Evolutionary conservation across 2,113 vertebrate genomes (phyloP).

Genomic region (Lophochroa leadbeateri): DNA sequence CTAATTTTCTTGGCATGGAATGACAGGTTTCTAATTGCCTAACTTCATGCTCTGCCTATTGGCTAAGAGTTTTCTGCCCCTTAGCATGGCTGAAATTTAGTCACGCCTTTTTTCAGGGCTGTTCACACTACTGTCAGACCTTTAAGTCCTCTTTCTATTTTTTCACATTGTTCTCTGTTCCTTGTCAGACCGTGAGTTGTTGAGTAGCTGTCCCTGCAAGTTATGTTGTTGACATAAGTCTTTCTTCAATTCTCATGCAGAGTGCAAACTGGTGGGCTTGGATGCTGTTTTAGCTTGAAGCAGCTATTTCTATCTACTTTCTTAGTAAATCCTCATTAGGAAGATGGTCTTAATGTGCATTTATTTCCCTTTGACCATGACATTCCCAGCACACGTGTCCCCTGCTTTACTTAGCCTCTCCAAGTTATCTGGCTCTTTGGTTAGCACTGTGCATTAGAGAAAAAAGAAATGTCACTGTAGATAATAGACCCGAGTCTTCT

Average conservation of each 20-base stretch:
- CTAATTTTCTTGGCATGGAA: conserved; percentile 55
- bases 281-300: background rate
- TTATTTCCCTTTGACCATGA: background rate
- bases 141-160: background rate
- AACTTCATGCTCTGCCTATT: conserved; percentile 6
- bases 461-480: background rate
- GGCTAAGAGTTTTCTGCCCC: conserved; percentile 10
- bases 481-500: background rate
- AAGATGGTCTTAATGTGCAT: background rate
- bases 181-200: background rate
- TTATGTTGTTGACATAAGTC: background rate
- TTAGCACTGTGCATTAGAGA: background rate
- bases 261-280: background rate
- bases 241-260: background rate
- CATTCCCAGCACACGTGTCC: background rate
- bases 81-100: background rate
- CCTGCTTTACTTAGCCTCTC: background rate
- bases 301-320: background rate
- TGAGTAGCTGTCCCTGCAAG: background rate
- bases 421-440: background rate
- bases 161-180: background rate
- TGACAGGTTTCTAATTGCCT: conserved; percentile 54
- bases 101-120: background rate
- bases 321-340: conserved; percentile 21
- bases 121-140: background rate